Conservation (phyloP, 2,797 vertebrate genomes). For the Uromys caudimaculatus region DNA sequence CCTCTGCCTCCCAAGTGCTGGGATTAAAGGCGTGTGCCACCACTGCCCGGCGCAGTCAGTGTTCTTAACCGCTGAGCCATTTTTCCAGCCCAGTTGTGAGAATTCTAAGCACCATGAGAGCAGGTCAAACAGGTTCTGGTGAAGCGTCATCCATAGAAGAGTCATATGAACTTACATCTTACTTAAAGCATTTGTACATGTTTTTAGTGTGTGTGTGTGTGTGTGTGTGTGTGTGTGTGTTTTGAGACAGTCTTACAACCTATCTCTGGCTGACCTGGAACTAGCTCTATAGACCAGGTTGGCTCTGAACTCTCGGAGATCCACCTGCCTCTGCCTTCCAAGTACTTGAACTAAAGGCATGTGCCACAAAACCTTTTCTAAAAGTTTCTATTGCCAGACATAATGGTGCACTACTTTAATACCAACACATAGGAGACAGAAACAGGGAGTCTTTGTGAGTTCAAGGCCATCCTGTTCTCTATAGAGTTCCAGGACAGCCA, state of each 20-base stretch:
- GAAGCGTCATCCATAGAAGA: not conserved
- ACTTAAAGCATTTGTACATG: not conserved
- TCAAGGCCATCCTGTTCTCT: not conserved
- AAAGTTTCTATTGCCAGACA: not conserved
- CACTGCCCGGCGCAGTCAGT: too few relatives aligned
- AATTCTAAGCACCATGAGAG: not conserved
- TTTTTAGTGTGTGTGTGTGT: not conserved
- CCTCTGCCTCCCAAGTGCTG: too few relatives aligned
- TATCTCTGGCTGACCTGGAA: not conserved
- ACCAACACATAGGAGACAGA: not conserved
- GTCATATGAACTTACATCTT: not conserved
- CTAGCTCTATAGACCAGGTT: not conserved
- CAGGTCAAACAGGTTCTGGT: not conserved
- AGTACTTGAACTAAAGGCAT: not conserved
- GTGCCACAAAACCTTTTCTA: not conserved
- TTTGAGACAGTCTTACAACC: not conserved
- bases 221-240: not conserved
- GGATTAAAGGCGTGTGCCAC: too few relatives aligned
- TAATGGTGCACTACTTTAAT: not conserved
- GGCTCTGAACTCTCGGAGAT: not conserved
- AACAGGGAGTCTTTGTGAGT: not conserved
- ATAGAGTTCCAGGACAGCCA: not conserved
- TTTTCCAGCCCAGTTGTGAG: not conserved
- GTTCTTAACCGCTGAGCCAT: too few relatives aligned
- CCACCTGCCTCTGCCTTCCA: not conserved